Base-by-base conservation (phyloP, 2,888 invertebrate species). In the Epistrophella euchroma region DNA sequence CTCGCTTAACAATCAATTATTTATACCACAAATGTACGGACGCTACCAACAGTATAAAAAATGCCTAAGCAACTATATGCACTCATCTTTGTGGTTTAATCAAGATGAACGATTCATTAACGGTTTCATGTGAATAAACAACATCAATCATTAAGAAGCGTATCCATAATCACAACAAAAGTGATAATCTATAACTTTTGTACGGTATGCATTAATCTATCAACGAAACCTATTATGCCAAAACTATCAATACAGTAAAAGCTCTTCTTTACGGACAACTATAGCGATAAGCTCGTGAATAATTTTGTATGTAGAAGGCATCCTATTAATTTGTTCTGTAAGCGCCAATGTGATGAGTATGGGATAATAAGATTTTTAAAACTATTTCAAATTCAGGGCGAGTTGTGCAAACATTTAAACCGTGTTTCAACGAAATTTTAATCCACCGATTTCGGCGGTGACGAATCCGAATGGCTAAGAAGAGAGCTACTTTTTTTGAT, bases 91-190 rank as follows among this genome's bases (percentile, higher is more conserved):
- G 32, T 22, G 52, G 50, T 64, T 66, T 22, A 52, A 75, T 60
- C 52, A 50, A 52, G 73, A 52, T 28, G 40, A 55, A 37, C 66
- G 32, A 66, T 56, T 72, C 47, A 68, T 68, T 68, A 68, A 68
- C 68, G 68, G 37, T 52, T 52, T 52, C 25, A n/a, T 40, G 37
- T 66, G 62, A 78, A 70, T 50, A 32, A 62, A 2, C 60, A 45
- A 60, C 77, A 62, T 66, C 50, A 50, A 73, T 73, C 73, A 47
- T 45, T 19, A n/a, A 40, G 58, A 60, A 58, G 32, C 62, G 37
- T 50, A 9, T 22, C 15, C 15, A 32, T 32, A 17, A 56, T 56
- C 75, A 45, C 58, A 40, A 15, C 45, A 62, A 75, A 64, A 55
- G 64, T 58, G 13, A 58, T 40, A 37, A 64, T 52, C 15, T 25